Base-by-base conservation (phyloP, 1,140 invertebrate species). In the Trachelipus rathkii region DNA sequence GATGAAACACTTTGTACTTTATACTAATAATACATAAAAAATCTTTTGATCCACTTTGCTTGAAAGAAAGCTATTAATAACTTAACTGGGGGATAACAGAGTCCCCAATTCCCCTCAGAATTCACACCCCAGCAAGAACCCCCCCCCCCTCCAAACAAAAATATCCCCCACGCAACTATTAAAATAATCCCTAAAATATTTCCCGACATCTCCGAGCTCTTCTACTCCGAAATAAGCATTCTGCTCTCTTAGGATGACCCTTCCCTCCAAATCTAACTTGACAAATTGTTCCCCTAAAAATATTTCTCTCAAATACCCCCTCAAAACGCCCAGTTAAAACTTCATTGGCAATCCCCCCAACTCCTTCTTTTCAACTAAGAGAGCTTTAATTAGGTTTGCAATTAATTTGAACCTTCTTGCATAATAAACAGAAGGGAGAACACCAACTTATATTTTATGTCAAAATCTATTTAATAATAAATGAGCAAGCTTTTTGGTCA, bases 381-480 rank as follows among this genome's bases (percentile, higher is more conserved):
- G 50, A 13, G 50, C 50, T 60, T 60, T 60, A 60, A 60, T 60
- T 60, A 60, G 50, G 50, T 60, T 60, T 60, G 50, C 50, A 60
- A 60, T 60, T 60, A 60, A 60, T 60, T 60, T 60, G 50, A 60
- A 19, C 50, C 19, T 60, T 60, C 50, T 60, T 60, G 50, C 50
- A 60, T 60, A 60, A 60, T 60, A 60, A 60, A 60, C 50, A 60
- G 33, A 33, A 33, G 11, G 50, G 50, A 60, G 50, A 60, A 60
- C 2, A 15, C 19, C 11, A 60, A 8, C 19, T 60, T 60, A 60
- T 15, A 60, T 60, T 60, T 60, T 60, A 60, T 60, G 50, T 60
- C 50, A 60, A 60, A 60, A 60, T 19, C 50, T 60, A 60, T 60
- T 60, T 60, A 60, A 60, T 33, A 33, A 33, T 33, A 33, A 33